A percentile compares a stretch with the other conserved stretches of the same genome.
These are phyloP conservation scores for Mystacornis crossleyi DNA, from an alignment of 2,113 vertebrate species.

Conservation along the genomic window DNA sequence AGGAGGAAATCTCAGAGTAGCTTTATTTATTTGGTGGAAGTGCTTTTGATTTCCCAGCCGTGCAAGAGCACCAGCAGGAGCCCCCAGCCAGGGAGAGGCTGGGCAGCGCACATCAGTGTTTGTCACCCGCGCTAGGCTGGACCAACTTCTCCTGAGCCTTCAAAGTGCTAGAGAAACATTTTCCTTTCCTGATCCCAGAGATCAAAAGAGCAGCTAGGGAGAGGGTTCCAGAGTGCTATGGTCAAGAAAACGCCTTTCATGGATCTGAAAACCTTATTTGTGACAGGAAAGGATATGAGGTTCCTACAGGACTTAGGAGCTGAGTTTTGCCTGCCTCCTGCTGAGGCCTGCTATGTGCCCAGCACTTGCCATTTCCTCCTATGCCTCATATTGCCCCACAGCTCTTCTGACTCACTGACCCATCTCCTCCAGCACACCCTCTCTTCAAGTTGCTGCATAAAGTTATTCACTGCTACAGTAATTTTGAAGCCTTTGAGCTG, in stretches of 20 bases:
- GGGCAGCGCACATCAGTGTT: fast-evolving
- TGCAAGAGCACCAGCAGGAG: neutral
- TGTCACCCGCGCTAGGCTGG: neutral
- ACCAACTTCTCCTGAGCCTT: neutral
- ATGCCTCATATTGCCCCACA: neutral
- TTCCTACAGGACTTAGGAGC: neutral
- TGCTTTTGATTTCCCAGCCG: neutral
- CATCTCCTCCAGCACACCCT: neutral
- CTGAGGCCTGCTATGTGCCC: neutral
- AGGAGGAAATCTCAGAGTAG: neutral
- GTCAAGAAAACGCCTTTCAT: neutral
- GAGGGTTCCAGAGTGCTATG: neutral
- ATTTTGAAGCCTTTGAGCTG: neutral
- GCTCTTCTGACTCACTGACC: neutral
- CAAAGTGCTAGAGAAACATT: neutral
- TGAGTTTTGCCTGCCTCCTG: neutral
- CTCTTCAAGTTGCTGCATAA: neutral
- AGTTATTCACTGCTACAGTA: neutral
- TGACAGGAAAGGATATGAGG: neutral
- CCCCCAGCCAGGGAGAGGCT: fast-evolving
- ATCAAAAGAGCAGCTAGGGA: neutral
- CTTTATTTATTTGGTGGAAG: neutral
- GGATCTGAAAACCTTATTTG: neutral
- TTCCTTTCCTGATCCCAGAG: neutral
- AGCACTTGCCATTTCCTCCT: neutral